phyloP scores from a whole-genome alignment of 2,888 invertebrate genomes.

The Lithophane ornitopus region DNA sequence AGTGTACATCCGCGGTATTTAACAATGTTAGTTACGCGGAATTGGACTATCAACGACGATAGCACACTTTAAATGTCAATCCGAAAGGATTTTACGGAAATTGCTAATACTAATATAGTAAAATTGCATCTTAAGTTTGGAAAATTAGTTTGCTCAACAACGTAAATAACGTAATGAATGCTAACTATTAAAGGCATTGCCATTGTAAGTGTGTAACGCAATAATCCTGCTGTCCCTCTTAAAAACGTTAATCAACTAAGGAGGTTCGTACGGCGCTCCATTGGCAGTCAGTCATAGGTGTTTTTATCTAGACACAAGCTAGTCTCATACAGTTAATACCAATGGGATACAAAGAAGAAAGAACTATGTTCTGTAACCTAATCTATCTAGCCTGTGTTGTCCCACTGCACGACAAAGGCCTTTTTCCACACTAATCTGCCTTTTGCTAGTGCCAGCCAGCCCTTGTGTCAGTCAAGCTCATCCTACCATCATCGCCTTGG shows the following conservation, averaged over 20 bases:
- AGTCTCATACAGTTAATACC: background rate
- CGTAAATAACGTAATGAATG: too few species aligned
- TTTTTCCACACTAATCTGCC: too few species aligned
- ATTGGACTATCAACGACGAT: too few species aligned
- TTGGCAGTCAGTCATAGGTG: background rate
- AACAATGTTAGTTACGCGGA: too few species aligned
- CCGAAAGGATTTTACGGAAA: background rate
- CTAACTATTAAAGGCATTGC: background rate
- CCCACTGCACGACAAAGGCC: too few species aligned
- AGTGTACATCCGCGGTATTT: too few species aligned
- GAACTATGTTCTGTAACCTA: background rate
- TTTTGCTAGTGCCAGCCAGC: too few species aligned
- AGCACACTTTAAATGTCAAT: background rate
- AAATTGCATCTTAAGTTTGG: too few species aligned
- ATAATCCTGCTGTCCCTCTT: background rate
- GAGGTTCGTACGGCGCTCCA: background rate
- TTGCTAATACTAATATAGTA: too few species aligned
- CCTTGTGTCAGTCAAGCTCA: too few species aligned
- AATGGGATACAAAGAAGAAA: background rate
- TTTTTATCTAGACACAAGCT: background rate
- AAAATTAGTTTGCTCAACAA: too few species aligned
- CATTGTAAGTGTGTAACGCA: background rate
- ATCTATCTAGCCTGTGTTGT: background rate
- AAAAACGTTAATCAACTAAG: background rate
- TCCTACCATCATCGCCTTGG: background rate